These are phyloP conservation scores for Paedocypris micromegethes DNA, from an alignment of 2,797 vertebrate genomes.

Conservation along the genomic window DNA sequence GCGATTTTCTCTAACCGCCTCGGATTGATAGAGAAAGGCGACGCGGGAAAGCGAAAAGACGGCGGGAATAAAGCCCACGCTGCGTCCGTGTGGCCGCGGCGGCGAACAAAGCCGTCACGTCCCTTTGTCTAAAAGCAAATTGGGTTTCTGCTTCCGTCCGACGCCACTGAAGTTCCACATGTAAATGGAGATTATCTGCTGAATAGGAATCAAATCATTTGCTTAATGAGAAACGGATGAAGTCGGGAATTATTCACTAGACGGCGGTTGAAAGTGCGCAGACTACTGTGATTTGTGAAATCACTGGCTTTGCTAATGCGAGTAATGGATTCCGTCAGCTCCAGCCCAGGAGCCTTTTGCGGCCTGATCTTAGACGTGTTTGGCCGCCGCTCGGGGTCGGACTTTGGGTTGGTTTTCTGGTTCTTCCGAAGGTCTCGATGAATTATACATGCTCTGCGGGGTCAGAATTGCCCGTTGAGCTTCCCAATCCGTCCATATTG, in stretches of 20 bases:
- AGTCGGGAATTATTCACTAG: slow-evolving; percentile 44
- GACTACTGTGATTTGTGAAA: slow-evolving; percentile 41
- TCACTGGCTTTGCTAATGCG: slow-evolving; percentile 41
- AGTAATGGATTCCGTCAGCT: slow-evolving; percentile 43
- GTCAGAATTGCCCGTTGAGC: slow-evolving; percentile 4
- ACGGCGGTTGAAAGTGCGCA: slow-evolving; percentile 27
- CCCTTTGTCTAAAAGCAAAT: slow-evolving; percentile 54
- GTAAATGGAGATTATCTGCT: slow-evolving; percentile 54
- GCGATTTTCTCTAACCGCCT: slow-evolving; percentile 54
- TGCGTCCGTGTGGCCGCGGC: slow-evolving; percentile 48
- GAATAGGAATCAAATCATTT: slow-evolving; percentile 56
- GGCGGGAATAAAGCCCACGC: slow-evolving; percentile 34
- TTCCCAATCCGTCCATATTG: not conserved
- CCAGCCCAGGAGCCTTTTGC: slow-evolving; percentile 34
- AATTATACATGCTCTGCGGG: slow-evolving; percentile 34
- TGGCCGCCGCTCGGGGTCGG: slow-evolving; percentile 29
- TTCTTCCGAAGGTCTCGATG: slow-evolving; percentile 26
- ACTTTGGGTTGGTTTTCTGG: slow-evolving; percentile 29
- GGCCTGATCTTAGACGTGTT: slow-evolving; percentile 27
- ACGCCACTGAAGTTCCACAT: slow-evolving; percentile 49
- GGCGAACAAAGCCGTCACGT: slow-evolving; percentile 45
- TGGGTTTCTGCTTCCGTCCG: slow-evolving; percentile 47
- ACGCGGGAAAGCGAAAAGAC: slow-evolving; percentile 10
- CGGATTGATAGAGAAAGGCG: slow-evolving; percentile 41
- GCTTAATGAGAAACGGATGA: slow-evolving; percentile 55